Evolutionary conservation across 2,888 invertebrate genomes (phyloP).

Genomic region (Gymnoscelis rufifasciata): DNA sequence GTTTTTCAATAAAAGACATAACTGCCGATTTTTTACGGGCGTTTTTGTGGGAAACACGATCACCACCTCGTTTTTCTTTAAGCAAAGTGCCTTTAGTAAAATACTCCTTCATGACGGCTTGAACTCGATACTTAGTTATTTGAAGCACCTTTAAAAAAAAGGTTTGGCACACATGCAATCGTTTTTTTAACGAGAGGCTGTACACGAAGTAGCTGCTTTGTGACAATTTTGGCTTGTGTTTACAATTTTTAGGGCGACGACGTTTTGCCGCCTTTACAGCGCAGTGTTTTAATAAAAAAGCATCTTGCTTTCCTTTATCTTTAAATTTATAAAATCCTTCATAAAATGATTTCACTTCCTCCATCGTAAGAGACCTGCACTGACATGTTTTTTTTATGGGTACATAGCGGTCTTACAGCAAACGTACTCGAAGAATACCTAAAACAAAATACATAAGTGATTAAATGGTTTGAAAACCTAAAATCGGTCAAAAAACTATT

Average conservation of each 20-base stretch:
- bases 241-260: slow-evolving; percentile 1
- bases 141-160: too few species aligned
- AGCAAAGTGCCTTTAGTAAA: too few species aligned
- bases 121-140: too few species aligned
- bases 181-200: too few species aligned
- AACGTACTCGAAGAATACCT: not conserved
- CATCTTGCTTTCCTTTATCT: slow-evolving; percentile 4
- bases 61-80: too few species aligned
- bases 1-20: too few species aligned
- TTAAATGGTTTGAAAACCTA: too few species aligned
- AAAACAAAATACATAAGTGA: slow-evolving; percentile 3
- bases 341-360: slow-evolving; percentile 2
- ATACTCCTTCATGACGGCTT: too few species aligned
- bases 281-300: not conserved
- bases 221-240: not conserved
- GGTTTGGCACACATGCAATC: too few species aligned
- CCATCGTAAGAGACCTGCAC: not conserved
- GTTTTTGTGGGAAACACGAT: too few species aligned
- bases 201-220: not conserved
- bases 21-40: too few species aligned
- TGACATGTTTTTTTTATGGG: not conserved
- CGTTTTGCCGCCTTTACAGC: not conserved
- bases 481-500: too few species aligned
- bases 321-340: not conserved
- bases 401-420: slow-evolving; percentile 2